A percentile compares a stretch with the other conserved stretches of the same genome.
phyloP scores from a whole-genome alignment of 2,888 invertebrate genomes.

The Synanthedon vespiformis region DNA sequence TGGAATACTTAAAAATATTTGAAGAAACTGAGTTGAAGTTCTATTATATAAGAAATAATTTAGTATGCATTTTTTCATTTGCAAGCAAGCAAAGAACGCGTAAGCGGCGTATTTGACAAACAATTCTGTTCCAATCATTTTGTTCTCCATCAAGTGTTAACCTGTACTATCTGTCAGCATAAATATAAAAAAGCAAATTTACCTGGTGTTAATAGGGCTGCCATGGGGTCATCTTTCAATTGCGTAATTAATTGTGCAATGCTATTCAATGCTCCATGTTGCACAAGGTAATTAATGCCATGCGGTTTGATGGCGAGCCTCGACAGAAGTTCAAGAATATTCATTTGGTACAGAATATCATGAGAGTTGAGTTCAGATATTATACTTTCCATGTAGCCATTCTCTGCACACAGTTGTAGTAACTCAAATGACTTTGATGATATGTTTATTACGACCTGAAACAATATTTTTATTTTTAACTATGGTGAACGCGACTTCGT shows the following conservation, averaged over 20 bases:
- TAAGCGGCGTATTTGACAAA: too few relatives aligned
- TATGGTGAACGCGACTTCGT: too few relatives aligned
- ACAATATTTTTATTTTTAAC: constrained; percentile 8
- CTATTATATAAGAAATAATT: too few relatives aligned
- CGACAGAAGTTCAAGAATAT: constrained; percentile 82
- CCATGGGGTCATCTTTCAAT: constrained; percentile 73
- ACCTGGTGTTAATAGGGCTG: constrained; percentile 78
- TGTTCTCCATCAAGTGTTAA: too few relatives aligned
- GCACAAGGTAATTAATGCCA: constrained; percentile 80
- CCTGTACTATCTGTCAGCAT: too few relatives aligned
- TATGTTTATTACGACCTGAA: constrained; percentile 74
- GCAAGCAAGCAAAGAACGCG: too few relatives aligned
- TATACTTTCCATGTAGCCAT: constrained; percentile 76
- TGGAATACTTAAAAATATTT: too few relatives aligned
- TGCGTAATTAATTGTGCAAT: constrained; percentile 73
- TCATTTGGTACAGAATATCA: constrained; percentile 84
- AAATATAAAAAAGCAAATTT: constrained; percentile 6
- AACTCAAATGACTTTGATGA: constrained; percentile 71
- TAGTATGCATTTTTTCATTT: too few relatives aligned
- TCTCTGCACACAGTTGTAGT: constrained; percentile 69
- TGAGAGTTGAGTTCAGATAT: constrained; percentile 75
- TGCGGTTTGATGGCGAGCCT: constrained; percentile 77
- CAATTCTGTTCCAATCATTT: too few relatives aligned
- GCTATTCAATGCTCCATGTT: constrained; percentile 73
- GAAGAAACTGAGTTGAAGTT: too few relatives aligned